These are phyloP conservation scores for Percina caprodes DNA, from an alignment of 2,113 vertebrate species.

Conservation along the genomic window DNA sequence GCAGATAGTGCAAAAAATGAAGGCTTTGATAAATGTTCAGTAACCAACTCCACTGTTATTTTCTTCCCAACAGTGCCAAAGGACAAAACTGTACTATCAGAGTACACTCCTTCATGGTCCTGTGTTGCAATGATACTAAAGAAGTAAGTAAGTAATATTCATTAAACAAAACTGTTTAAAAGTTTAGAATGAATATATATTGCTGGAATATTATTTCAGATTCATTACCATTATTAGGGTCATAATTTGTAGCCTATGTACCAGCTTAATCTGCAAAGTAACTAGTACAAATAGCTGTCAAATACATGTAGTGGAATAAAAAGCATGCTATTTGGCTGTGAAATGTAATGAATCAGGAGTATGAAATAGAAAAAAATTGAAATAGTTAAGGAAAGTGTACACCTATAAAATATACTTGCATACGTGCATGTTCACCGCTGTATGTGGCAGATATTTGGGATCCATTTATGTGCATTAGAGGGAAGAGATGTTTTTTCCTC, in stretches of 20 bases:
- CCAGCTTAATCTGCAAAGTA: neutral
- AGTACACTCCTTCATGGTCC: conserved; percentile 1
- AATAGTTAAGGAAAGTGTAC: neutral
- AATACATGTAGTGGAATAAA: neutral
- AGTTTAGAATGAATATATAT: neutral
- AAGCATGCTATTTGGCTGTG: neutral
- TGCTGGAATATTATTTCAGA: neutral
- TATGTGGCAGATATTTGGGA: neutral
- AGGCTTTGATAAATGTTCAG: conserved; percentile 18
- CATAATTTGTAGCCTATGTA: neutral
- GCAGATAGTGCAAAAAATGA: conserved; percentile 20
- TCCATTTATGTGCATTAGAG: neutral
- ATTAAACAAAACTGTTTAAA: neutral
- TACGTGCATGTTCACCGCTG: neutral
- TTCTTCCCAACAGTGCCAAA: neutral
- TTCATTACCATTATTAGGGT: neutral
- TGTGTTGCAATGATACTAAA: neutral
- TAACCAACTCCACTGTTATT: conserved; percentile 11
- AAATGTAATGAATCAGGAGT: neutral
- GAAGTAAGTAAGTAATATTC: neutral
- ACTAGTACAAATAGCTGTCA: neutral
- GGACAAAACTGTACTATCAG: neutral
- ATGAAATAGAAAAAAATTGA: neutral
- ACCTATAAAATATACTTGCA: neutral
- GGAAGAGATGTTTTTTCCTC: neutral